Conservation (phyloP, 2,888 invertebrate species). For the Hydrotaea diabolus region DNA sequence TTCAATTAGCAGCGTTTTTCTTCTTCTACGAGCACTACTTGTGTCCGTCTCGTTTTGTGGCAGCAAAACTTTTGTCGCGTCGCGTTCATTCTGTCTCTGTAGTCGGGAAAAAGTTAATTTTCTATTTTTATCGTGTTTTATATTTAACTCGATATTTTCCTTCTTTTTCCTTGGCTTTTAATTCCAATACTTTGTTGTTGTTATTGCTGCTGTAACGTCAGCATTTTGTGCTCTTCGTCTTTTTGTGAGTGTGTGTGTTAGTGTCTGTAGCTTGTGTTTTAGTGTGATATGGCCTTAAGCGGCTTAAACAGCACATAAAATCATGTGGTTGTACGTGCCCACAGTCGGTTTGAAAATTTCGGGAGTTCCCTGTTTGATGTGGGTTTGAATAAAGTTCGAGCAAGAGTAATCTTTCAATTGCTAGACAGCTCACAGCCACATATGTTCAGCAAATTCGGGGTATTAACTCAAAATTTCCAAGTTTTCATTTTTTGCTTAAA, state of each 20-base stretch:
- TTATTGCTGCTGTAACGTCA: conserved; percentile 60
- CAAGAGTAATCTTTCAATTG: no score
- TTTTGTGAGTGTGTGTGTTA: no score
- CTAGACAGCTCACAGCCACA: no score
- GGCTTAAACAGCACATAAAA: conserved; percentile 51
- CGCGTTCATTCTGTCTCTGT: conserved; percentile 1
- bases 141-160: conserved; percentile 55
- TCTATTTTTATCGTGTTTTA: conserved; percentile 12
- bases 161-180: conserved; percentile 50
- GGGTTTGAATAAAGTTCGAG: no score
- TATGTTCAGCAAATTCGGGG: no score
- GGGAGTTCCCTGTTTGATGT: no score
- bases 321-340: neutral
- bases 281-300: conserved; percentile 62
- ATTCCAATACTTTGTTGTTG: conserved; percentile 42
- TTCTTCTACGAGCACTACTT: neutral
- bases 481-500: no score
- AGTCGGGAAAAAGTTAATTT: conserved; percentile 24
- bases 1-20: conserved; percentile 34
- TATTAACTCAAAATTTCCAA: no score
- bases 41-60: conserved; percentile 8
- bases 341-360: no score
- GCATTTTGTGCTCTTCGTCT: conserved; percentile 52
- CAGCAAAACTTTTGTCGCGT: conserved; percentile 5
- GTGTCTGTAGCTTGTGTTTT: conserved; percentile 45